Evolutionary conservation across 2,888 invertebrate species (phyloP).

Genomic region (Apamea epomidion): DNA sequence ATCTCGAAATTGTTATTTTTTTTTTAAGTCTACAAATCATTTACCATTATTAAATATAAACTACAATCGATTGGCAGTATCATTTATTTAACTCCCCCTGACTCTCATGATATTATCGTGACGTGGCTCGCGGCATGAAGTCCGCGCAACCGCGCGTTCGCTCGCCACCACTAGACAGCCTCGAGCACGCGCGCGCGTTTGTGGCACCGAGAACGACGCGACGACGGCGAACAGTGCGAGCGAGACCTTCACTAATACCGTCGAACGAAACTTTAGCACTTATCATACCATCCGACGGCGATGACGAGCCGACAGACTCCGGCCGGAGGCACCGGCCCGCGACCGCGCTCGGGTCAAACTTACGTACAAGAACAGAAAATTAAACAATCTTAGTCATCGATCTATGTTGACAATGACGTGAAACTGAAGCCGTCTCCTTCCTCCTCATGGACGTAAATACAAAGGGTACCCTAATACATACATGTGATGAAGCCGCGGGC

Average conservation of each 20-base stretch:
- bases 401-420: constrained; percentile 53
- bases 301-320: constrained; percentile 23
- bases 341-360: constrained; percentile 52
- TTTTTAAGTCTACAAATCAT: constrained; percentile 86
- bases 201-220: constrained; percentile 17
- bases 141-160: constrained; percentile 31
- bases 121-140: constrained; percentile 70
- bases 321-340: constrained; percentile 24
- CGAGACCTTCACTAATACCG: constrained; percentile 57
- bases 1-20: constrained; percentile 83
- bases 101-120: constrained; percentile 82
- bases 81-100: constrained; percentile 79
- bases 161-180: background rate
- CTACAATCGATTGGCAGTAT: constrained; percentile 90
- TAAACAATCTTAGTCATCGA: constrained; percentile 52
- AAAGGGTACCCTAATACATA: constrained; percentile 73
- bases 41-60: constrained; percentile 85
- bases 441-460: constrained; percentile 75
- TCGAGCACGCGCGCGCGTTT: constrained; percentile 6
- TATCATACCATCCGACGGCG: constrained; percentile 58
- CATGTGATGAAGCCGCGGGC: constrained; percentile 62
- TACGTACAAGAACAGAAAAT: constrained; percentile 65
- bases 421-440: constrained; percentile 65
- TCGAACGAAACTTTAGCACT: constrained; percentile 64
- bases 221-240: constrained; percentile 45